Conservation (phyloP, 2,797 vertebrate genomes). For the Loriculus beryllinus region DNA sequence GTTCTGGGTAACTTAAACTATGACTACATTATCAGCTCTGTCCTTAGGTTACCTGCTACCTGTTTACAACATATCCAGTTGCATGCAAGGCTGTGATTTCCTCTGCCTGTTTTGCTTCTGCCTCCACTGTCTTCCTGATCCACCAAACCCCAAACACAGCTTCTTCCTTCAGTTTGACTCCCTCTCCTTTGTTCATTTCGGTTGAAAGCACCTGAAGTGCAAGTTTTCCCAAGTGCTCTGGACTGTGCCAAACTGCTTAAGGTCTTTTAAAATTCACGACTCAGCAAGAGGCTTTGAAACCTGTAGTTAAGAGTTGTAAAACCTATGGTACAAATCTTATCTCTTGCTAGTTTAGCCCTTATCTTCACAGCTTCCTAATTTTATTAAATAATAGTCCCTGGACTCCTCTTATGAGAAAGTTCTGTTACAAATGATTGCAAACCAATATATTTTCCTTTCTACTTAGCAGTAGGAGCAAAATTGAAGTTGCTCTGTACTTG, state of each 20-base stretch:
- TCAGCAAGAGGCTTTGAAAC: background rate
- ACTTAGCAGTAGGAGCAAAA: background rate
- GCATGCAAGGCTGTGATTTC: background rate
- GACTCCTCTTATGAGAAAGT: background rate
- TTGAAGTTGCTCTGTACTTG: background rate
- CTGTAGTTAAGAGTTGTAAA: background rate
- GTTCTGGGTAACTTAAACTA: background rate
- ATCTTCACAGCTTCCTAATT: background rate
- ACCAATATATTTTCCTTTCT: background rate
- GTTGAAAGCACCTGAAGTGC: background rate
- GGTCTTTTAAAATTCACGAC: background rate
- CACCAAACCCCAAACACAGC: background rate
- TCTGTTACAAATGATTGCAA: background rate
- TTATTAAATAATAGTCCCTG: background rate
- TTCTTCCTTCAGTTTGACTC: background rate
- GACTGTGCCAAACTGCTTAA: background rate
- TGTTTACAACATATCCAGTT: background rate
- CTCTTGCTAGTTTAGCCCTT: background rate
- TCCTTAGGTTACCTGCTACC: background rate
- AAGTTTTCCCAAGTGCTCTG: background rate
- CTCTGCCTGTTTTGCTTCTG: background rate
- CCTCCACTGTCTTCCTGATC: background rate
- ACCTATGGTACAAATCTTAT: background rate
- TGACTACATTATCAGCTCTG: background rate
- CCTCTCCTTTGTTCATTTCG: background rate